Conservation (phyloP, 2,888 invertebrate genomes). For the Leistus spinibarbis region DNA sequence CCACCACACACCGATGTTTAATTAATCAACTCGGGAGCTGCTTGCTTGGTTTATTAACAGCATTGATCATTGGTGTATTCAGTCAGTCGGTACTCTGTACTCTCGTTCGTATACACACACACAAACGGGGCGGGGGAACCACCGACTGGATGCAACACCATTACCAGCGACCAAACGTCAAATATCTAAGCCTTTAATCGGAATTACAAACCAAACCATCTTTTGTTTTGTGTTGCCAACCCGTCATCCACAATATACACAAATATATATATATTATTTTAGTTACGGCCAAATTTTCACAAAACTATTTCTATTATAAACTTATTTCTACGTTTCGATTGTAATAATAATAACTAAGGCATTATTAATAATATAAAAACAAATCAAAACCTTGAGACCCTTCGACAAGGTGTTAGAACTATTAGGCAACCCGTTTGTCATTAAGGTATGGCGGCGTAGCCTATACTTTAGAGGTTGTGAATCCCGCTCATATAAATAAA, state of each 20-base stretch:
- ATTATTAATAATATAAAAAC: not conserved
- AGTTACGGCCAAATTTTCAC: not conserved
- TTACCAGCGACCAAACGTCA: not conserved
- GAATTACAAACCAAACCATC: slow-evolving; percentile 9
- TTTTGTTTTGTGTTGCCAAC: not conserved
- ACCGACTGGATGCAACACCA: not conserved
- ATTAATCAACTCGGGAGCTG: slow-evolving; percentile 56
- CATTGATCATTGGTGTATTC: slow-evolving; percentile 57
- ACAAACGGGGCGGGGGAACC: not conserved
- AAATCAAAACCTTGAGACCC: too few species aligned
- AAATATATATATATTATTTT: not conserved
- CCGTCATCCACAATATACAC: not conserved
- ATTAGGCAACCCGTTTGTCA: too few species aligned
- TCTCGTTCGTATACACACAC: not conserved
- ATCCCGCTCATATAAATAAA: too few species aligned
- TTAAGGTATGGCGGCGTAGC: too few species aligned
- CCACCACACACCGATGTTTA: slow-evolving; percentile 57
- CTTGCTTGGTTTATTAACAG: slow-evolving; percentile 56
- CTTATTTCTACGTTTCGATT: not conserved
- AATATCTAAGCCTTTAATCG: slow-evolving; percentile 7
- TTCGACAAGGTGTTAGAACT: too few species aligned
- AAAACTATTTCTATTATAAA: not conserved
- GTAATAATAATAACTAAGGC: not conserved
- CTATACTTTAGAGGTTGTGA: too few species aligned
- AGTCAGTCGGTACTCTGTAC: not conserved